Base-by-base conservation (phyloP, 2,113 vertebrate genomes). In the Melanotaenia duboulayi region DNA sequence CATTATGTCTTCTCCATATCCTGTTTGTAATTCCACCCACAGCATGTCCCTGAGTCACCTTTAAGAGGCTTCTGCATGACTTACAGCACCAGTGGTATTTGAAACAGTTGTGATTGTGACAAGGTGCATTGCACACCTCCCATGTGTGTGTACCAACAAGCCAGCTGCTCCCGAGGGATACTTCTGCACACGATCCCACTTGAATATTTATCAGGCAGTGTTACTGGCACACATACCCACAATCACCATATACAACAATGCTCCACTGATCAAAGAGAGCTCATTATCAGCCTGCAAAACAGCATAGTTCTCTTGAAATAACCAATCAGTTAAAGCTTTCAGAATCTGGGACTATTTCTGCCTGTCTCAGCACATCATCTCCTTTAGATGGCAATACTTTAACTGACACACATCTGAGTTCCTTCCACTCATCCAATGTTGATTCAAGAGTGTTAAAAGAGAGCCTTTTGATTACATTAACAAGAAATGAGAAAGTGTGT, bases 181-280 rank as follows among this genome's bases (percentile, higher is more conserved):
- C 82, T 80, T 74, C 59, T 8, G 37, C 80, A 74, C 64, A 82
- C 75, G 71, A 59, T 80, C 48, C 49, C 49, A 4, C 66, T 69
- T 86, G 86, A 87, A 89, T 90, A 92, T 90, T 90, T 84, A 90
- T 86, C 59, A 88, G 59, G 23, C 70, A n/a, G 50, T 69, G 64
- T 75, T 68, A 54, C 79, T 51, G 37, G n/a, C 44, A 23, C 50
- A 46, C 54, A 80, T 71, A 57, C 67, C 19, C 39, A 59, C 58
- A 40, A 71, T 80, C 76, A 76, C 70, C 80, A 62, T 55, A 80
- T 70, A 85, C 73, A 80, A 86, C 81, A 89, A 89, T 87, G 73
- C 74, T 52, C n/a, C 80, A 62, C 75, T 87, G 89, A 93, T 93
- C 87, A 92, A 92, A 93, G 87, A 51, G 69, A 79, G 76, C 90